Conservation (phyloP, 2,797 vertebrate genomes). For the Emys orbicularis region DNA sequence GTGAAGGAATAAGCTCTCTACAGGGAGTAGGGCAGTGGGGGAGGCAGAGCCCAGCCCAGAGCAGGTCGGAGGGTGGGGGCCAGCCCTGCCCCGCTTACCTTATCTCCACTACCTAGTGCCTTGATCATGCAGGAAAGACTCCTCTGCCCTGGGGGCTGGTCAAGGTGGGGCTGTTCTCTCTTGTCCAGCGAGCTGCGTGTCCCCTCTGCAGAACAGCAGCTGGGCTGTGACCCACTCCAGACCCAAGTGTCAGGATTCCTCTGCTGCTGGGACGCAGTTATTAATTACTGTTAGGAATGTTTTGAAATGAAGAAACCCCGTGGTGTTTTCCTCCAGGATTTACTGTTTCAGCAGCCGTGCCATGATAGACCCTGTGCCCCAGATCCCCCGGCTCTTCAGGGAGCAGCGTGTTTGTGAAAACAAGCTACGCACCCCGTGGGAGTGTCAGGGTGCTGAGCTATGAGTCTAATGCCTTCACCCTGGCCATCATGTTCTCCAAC, state of each 20-base stretch:
- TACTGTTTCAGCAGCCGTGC: conserved; percentile 66
- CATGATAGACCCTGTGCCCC: conserved; percentile 80
- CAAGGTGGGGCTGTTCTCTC: no score
- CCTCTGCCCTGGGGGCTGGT: no score
- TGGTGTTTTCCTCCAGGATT: background rate
- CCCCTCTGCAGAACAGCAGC: background rate
- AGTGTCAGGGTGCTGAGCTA: conserved; percentile 82
- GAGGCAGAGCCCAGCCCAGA: background rate
- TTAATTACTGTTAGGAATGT: background rate
- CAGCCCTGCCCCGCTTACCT: background rate
- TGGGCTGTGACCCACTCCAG: no score
- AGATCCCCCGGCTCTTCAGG: conserved; percentile 76
- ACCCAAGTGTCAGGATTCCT: background rate
- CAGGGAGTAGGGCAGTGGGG: background rate
- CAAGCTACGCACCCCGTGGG: conserved; percentile 69
- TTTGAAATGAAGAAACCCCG: background rate
- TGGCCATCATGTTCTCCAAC: conserved; percentile 23
- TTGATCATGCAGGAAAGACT: no score
- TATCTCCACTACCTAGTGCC: no score
- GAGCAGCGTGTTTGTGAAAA: conserved; percentile 81
- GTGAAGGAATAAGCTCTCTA: no score
- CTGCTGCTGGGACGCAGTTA: background rate
- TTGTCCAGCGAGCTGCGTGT: background rate
- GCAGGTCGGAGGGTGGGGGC: background rate
- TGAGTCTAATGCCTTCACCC: conserved; percentile 72